Conservation (phyloP, 2,113 vertebrate genomes). For the Danionella cerebrum region DNA sequence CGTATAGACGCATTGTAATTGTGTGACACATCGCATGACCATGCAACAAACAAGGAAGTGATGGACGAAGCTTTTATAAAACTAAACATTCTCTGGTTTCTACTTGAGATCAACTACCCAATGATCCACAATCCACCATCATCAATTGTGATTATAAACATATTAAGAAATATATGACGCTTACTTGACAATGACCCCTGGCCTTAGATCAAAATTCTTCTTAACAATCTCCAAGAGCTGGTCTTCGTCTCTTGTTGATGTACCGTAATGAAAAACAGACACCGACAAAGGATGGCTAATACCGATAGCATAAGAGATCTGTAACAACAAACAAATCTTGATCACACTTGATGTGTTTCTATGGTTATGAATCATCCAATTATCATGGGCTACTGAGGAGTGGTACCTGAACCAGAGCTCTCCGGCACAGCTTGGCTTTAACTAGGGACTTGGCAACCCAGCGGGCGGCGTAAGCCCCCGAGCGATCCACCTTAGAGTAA, state of each 20-base stretch:
- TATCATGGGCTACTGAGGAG: too few relatives aligned
- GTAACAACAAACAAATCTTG: not conserved
- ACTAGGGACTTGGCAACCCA: slow-evolving; percentile 70
- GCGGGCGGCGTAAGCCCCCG: slow-evolving; percentile 65
- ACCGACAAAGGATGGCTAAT: slow-evolving; percentile 63
- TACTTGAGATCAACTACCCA: too few relatives aligned
- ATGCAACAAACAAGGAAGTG: too few relatives aligned
- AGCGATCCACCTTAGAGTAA: slow-evolving; percentile 67
- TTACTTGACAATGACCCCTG: slow-evolving; percentile 65
- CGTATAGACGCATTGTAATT: too few relatives aligned
- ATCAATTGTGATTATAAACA: too few relatives aligned
- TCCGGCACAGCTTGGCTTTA: slow-evolving; percentile 63
- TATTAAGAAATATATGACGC: not conserved
- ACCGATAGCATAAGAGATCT: slow-evolving; percentile 65
- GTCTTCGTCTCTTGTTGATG: slow-evolving; percentile 57
- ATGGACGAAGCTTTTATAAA: too few relatives aligned
- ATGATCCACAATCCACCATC: too few relatives aligned
- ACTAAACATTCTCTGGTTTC: too few relatives aligned
- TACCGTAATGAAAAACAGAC: slow-evolving; percentile 66
- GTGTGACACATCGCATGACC: too few relatives aligned
- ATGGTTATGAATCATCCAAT: too few relatives aligned
- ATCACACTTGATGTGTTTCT: too few relatives aligned
- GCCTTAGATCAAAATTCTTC: slow-evolving; percentile 67
- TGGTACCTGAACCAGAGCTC: slow-evolving; percentile 63
- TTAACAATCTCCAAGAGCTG: slow-evolving; percentile 63